Evolutionary conservation across 2,797 vertebrate genomes (phyloP).

Genomic region (Erethizon dorsatum): DNA sequence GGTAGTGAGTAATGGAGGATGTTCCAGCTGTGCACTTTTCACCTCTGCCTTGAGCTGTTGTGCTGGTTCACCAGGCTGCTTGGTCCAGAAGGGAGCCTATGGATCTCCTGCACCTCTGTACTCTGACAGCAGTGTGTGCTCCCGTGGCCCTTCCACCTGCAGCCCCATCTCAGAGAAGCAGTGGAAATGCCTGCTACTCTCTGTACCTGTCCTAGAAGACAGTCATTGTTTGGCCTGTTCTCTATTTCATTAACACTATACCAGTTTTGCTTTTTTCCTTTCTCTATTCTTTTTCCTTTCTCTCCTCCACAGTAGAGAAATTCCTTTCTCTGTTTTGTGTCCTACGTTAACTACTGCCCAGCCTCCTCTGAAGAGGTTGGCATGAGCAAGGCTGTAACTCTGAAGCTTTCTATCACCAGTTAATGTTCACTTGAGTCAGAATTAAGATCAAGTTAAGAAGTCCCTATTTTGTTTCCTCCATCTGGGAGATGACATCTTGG

Average conservation of each 20-base stretch:
- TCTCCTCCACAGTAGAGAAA: too few relatives aligned
- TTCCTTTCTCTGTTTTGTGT: not conserved
- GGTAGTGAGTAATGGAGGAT: not conserved
- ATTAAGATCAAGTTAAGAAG: conserved; percentile 20
- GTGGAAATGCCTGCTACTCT: not conserved
- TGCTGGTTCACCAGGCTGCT: not conserved
- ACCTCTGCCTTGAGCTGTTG: not conserved
- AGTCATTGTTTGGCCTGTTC: not conserved
- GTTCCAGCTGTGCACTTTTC: not conserved
- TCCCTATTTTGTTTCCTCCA: conserved; percentile 30
- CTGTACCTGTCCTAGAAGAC: not conserved
- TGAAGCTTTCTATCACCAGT: conserved; percentile 27
- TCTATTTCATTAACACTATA: not conserved
- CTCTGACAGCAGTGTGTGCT: not conserved
- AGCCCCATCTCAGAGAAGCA: not conserved
- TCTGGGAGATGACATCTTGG: conserved; percentile 56
- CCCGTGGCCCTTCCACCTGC: not conserved
- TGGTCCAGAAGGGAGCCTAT: not conserved
- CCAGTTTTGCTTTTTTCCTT: not conserved
- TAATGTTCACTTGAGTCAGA: conserved; percentile 51
- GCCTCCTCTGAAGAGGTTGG: not conserved
- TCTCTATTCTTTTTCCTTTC: too few relatives aligned
- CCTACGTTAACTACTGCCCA: not conserved
- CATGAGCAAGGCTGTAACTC: not conserved
- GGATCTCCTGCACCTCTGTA: not conserved